Base-by-base conservation (phyloP, 2,797 vertebrate species). In the Ceryle rudis region DNA sequence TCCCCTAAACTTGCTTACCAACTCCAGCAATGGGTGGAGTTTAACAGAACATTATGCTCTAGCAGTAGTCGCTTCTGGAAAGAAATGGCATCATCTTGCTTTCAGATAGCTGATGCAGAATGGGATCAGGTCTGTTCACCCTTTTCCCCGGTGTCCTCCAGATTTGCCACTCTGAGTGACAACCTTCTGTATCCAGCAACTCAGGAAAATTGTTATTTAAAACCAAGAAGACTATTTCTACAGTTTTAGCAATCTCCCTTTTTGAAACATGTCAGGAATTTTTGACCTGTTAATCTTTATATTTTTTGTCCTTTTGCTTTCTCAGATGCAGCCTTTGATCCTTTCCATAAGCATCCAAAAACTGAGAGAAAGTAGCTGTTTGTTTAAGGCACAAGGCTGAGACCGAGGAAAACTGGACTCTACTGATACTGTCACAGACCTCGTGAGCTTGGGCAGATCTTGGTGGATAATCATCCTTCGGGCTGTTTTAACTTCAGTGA, bases 231-330 rank as follows among this genome's bases (percentile, higher is more conserved):
- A 82, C 54, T 26, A 65, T 72, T 88, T 92, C 74, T 86, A 91
- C 26, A 18, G 44, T 78, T 93, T 54, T 58, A 65, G 54, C 33
- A 65, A 17, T 54, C 73, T 44, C 58, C 46, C 79, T 67, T 39
- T 92, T 86, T 66, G 41, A 90, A 91, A 81, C 28, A 69, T 80
- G 86, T 90, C 35, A 54, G 80, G 67, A 86, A 65, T 80, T 89
- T 90, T 81, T 65, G 64, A 81, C 47, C 46, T 55, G 44, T 22
- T 92, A 46, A n/a, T 92, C 81, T 89, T 66, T 64, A 23, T 92
- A 60, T 74, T 25, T 46, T 46, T 66, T 33, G 47, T 57, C 70
- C 31, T 39, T 46, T 60, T 58, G 15, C 44, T 51, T 84, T 51
- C 74, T 71, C 35, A 3, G 19, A 3, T 55, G 35, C 21, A 44